Evolutionary conservation across 1,140 invertebrate genomes (phyloP).

Genomic region (Aethina tumida): DNA sequence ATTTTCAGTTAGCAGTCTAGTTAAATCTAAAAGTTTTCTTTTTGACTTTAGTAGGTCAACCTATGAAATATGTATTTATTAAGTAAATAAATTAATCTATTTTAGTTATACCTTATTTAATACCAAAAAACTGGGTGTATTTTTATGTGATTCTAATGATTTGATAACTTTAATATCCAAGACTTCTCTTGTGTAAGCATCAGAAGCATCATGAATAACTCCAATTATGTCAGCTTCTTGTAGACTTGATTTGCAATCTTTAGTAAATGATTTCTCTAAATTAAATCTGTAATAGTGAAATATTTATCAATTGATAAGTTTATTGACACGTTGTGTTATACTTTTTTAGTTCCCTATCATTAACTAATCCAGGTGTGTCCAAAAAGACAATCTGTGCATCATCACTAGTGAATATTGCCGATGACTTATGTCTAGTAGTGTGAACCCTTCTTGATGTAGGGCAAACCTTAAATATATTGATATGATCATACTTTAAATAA

Average conservation of each 20-base stretch:
- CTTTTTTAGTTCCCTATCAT: constrained; percentile 53
- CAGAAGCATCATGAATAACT: constrained; percentile 75
- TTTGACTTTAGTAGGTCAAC: constrained; percentile 73
- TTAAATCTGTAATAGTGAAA: constrained; percentile 45
- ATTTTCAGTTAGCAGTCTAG: constrained; percentile 57
- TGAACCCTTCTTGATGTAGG: constrained; percentile 82
- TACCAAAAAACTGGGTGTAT: constrained; percentile 66
- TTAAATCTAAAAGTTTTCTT: constrained; percentile 57
- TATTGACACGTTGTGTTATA: constrained; percentile 26
- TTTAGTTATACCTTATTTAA: constrained; percentile 71
- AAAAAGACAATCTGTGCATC: constrained; percentile 80
- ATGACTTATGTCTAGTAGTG: constrained; percentile 67
- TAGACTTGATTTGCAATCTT: constrained; percentile 53
- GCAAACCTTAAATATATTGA: constrained; percentile 67
- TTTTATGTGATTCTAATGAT: constrained; percentile 50
- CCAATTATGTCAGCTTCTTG: constrained; percentile 71
- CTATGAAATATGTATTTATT: constrained; percentile 34
- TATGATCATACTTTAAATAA: constrained; percentile 9
- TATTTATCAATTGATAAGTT: constrained; percentile 8
- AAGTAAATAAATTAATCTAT: constrained; percentile 2
- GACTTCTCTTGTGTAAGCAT: constrained; percentile 51
- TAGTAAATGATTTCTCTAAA: constrained; percentile 53
- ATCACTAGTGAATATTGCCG: constrained; percentile 59
- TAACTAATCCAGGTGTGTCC: constrained; percentile 76
- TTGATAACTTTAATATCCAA: constrained; percentile 61